Base-by-base conservation (phyloP, 2,797 vertebrate species). In the Dromococcyx pavoninus region DNA sequence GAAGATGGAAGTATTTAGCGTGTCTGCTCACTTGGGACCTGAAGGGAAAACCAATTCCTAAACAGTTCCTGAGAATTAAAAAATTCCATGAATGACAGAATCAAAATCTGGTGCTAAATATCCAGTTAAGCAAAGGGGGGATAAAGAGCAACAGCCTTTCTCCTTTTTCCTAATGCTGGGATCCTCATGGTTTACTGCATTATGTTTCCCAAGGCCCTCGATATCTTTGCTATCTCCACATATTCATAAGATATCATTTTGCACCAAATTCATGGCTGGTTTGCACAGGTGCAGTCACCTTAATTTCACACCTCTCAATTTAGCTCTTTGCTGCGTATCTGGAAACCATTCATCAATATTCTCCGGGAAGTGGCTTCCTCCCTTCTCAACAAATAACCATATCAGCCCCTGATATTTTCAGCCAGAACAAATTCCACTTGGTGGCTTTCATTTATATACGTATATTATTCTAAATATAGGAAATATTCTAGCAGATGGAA, bases 261-360 rank as follows among this genome's bases (percentile, higher is more conserved):
- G 51, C 70, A 92, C 86, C 72, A 92, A 86, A 93, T 83, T 93
- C 70, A 73, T 43, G n/a, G 54, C 70, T 81, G 41, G 72, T 73
- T 86, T 95, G 91, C 67, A 48, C 66, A 95, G 79, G 79, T 92
- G 66, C 66, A 81, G 75, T 91, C 94, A 77, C 79, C 90, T 91
- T 91, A 95, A 94, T 92, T 94, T 94, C 92, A 90, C 82, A 95
- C 85, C 70, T 94, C 85, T 86, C 91, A 93, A 94, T 95, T 95
- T 80, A 88, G 89, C 66, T 91, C 73, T 88, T 93, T 95, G 44
- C 87, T 86, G 54, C 81, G 66, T 93, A 61, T 91, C 93, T 89
- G 76, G 82, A 81, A 80, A 93, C 70, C 73, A 88, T 93, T 93
- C 66, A 93, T 96, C 93, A 97, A 78, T 89, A 94, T 78, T 93